phyloP scores from a whole-genome alignment of 2,797 vertebrate species.

The Leptatherina wallacei region DNA sequence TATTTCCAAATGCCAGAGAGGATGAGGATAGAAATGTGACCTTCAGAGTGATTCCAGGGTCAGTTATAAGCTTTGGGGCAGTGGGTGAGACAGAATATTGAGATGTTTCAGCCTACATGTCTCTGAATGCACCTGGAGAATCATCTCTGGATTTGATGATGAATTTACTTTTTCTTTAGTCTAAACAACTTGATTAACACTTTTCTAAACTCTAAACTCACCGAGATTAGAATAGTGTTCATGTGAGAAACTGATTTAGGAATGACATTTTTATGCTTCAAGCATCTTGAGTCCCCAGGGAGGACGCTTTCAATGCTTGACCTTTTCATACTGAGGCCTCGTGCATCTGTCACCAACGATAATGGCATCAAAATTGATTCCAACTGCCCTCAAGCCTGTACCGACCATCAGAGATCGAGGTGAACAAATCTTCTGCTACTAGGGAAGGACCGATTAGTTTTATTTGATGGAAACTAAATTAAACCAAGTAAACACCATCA shows the following conservation, averaged over 20 bases:
- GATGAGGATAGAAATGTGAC: slow-evolving; percentile 28
- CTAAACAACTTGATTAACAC: slow-evolving; percentile 5
- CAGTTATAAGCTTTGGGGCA: slow-evolving; percentile 42
- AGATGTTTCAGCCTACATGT: slow-evolving; percentile 30
- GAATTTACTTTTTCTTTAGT: background rate
- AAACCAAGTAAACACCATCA: background rate
- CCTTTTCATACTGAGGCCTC: slow-evolving; percentile 58
- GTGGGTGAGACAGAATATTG: slow-evolving; percentile 46
- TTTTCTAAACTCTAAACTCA: background rate
- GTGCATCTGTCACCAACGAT: slow-evolving; percentile 63
- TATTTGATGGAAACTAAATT: slow-evolving; percentile 9
- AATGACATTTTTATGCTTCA: slow-evolving; percentile 52
- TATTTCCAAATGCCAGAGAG: slow-evolving; percentile 1
- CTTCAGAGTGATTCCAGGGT: slow-evolving; percentile 23
- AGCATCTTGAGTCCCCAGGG: slow-evolving; percentile 26
- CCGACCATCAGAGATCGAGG: slow-evolving; percentile 26
- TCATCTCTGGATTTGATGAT: background rate
- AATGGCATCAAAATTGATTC: slow-evolving; percentile 67
- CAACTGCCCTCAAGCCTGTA: slow-evolving; percentile 41
- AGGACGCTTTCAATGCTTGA: slow-evolving; percentile 51
- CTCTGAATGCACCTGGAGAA: slow-evolving; percentile 26
- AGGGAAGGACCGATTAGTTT: slow-evolving; percentile 20
- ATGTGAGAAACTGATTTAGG: slow-evolving; percentile 48
- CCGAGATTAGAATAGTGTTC: slow-evolving; percentile 17
- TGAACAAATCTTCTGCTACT: slow-evolving; percentile 18